Base-by-base conservation (phyloP, 2,888 invertebrate genomes). In the Leptogaster cylindrica region DNA sequence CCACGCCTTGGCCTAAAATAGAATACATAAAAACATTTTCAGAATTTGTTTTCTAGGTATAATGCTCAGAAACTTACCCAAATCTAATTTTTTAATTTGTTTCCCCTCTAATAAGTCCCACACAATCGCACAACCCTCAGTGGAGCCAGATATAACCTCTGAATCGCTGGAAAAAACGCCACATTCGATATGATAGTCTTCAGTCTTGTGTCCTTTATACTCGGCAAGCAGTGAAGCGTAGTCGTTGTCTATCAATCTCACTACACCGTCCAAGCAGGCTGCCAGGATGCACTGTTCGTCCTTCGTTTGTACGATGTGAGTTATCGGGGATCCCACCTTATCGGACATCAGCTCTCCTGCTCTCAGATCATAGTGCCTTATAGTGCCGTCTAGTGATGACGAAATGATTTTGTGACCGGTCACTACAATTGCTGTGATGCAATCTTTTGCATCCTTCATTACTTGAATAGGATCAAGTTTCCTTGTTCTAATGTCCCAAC, bases 361-460 rank as follows among this genome's bases (percentile, higher is more conserved):
- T 63, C 99, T 83, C 51, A 99, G 85, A 82, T 98, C 99, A 77
- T 99, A 99, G 69, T 91, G 82, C 10, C 99, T 82, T 8, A 94
- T 85, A 74, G 89, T 89, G 36, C 92, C 89, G 79, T 99, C 99
- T 0, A 96, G 89, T 0, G 96, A 97, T 4, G 91, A 90, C 0
- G 93, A 88, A 50, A 96, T 83, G 72, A 99, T 92, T 83, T 96
- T 95, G 81, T 93, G 88, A 77, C 94, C 91, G 1, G 92, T 92
- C 1, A 97, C 88, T 76, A 88, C 85, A 28, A 93, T 78, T 0
- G 88, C 87, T 1, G 90, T 91, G 71, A 93, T 88, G 71, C 93
- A 91, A 79, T 99, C 99, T 79, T 93, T 96, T 0, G 97, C 96
- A 73, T 99, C 97, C 79, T 91, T 90, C 76, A 99, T 82, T 23